Evolutionary conservation across 2,888 invertebrate species (phyloP), one percentile per base, ranked within the genome.

Genomic region (Parthenolecanium corni): DNA sequence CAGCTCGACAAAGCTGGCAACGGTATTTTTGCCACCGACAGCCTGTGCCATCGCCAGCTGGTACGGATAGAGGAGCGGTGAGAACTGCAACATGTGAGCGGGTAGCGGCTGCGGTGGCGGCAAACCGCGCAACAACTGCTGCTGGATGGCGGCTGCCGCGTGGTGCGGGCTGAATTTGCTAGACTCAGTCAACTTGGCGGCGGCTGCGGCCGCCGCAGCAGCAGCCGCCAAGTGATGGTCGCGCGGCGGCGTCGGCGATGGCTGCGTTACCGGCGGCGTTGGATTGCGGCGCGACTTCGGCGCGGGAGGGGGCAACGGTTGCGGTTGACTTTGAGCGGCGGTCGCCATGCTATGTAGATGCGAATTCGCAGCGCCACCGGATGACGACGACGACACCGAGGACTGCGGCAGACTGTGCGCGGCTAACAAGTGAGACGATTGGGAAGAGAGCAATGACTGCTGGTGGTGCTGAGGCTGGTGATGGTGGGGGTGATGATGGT

Each of bases 31-130:
- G 67, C 72, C 74, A 42, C 75, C 73, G 58, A 73, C 69, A 66
- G 71, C 71, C 58, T 73, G 69, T 66, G 71, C 71, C 71, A 70
- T 70, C 3, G 89, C 89, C 71, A 91, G 79, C 76, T 91, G 90
- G 77, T 91, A 91, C 3, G 89, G 89, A 76, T 91, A 91, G 64
- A 91, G 79, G 58, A 92, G 78, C 11, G 91, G 91, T 36, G 85
- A 85, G 76, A 91, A 89, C 71, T 89, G 89, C 76, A 89, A 82
- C 84, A 92, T 86, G 73, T 91, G 90, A 51, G 90, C 87, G n/a
- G n/a, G n/a, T n/a, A n/a, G n/a, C 52, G 89, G 88, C 72, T 65
- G 87, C 84, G 42, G 86, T 75, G 66, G 77, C 14, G 67, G 69
- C 61, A 68, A 61, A 9, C 68, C 70, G 66, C 69, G 69, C 58